Conservation (phyloP, 1,140 invertebrate genomes). For the Polyergus mexicanus region DNA sequence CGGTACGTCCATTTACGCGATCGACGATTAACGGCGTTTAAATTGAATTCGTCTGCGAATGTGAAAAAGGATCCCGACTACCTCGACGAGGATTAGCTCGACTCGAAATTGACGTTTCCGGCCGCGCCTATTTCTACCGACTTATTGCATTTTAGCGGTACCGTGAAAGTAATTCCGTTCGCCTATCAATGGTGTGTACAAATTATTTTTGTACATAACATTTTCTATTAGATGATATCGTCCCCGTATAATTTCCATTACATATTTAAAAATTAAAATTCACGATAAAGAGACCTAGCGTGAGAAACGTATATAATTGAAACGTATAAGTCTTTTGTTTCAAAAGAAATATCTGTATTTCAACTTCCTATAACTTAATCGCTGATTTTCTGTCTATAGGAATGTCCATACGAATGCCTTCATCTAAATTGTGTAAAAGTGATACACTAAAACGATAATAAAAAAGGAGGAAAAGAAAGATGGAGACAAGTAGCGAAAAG, state of each 20-base stretch:
- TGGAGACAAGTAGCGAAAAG: constrained; percentile 11
- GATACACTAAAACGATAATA: background rate
- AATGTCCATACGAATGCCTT: background rate
- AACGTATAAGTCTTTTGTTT: background rate
- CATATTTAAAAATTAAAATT: background rate
- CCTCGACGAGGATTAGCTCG: constrained; percentile 75
- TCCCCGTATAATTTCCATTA: background rate
- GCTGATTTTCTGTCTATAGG: background rate
- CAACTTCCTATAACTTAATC: background rate
- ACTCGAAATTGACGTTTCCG: constrained; percentile 80
- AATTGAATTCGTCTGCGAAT: constrained; percentile 77
- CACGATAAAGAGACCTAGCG: background rate
- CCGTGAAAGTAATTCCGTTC: constrained; percentile 78
- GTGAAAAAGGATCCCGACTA: constrained; percentile 54
- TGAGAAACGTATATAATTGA: background rate
- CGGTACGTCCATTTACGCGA: constrained; percentile 48
- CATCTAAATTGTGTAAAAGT: constrained; percentile 48
- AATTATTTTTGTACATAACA: constrained; percentile 28
- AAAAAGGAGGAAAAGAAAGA: background rate
- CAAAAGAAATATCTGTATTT: background rate
- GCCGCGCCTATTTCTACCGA: constrained; percentile 78
- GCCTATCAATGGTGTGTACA: constrained; percentile 54
- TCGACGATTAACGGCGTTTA: constrained; percentile 74
- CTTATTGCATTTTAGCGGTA: constrained; percentile 61
- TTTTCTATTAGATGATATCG: constrained; percentile 21